Evolutionary conservation across 23 tunicate species (phyloP).

Genomic region (Oikopleura vanhoeffeni): DNA sequence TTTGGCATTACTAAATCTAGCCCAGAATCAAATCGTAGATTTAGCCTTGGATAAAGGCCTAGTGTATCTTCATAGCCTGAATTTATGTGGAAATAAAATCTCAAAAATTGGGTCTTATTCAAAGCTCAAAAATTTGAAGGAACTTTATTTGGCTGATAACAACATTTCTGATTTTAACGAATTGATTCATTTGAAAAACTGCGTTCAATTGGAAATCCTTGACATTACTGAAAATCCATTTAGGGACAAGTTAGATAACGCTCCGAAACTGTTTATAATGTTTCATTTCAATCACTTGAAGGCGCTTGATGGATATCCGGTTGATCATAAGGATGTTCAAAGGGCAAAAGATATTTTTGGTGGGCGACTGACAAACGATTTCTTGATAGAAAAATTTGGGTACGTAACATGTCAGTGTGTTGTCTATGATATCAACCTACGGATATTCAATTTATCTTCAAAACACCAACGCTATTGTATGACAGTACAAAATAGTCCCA

Average conservation of each 20-base stretch:
- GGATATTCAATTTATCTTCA: too few relatives aligned
- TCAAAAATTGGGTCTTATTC: not conserved
- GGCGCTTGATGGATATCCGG: constrained; percentile 63
- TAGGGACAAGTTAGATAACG: constrained; percentile 30
- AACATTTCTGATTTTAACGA: not conserved
- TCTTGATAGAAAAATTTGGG: constrained; percentile 63
- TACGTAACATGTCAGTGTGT: too few relatives aligned
- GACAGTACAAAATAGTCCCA: too few relatives aligned
- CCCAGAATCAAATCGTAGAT: not conserved
- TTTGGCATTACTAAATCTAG: not conserved
- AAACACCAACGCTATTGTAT: too few relatives aligned
- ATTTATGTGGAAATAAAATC: not conserved
- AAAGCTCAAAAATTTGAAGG: not conserved
- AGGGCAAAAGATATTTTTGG: constrained; percentile 80
- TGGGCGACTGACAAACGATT: constrained; percentile 81
- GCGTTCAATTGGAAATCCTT: constrained; percentile 28
- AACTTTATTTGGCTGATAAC: not conserved
- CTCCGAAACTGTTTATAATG: constrained; percentile 54
- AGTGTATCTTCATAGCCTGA: not conserved
- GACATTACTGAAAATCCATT: constrained; percentile 73
- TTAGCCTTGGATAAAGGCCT: not conserved
- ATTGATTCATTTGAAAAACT: not conserved
- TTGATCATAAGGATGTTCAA: constrained; percentile 35
- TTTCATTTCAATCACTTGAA: constrained; percentile 63
- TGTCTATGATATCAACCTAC: constrained; percentile 58